These are phyloP conservation scores for Hyles lineata DNA, from an alignment of 2,888 invertebrate species.

Conservation along the genomic window DNA sequence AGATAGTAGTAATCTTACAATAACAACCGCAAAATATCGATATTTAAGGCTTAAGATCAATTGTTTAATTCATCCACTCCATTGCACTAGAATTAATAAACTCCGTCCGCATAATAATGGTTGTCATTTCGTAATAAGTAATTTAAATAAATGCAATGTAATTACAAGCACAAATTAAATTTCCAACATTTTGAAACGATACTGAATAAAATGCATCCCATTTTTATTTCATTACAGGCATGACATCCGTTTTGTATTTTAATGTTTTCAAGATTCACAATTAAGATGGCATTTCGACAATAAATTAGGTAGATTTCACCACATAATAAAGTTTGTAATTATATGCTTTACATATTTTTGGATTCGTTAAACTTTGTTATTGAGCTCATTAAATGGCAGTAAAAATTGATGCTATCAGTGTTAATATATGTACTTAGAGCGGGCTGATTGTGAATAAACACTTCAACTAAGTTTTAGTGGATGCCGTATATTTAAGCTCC, in stretches of 20 bases:
- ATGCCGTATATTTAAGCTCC: constrained; percentile 4
- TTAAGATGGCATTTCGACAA: constrained; percentile 47
- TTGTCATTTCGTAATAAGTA: constrained; percentile 45
- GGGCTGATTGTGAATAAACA: constrained; percentile 32
- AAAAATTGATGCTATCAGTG: constrained; percentile 54
- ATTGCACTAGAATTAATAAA: constrained; percentile 30
- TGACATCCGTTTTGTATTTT: constrained; percentile 45
- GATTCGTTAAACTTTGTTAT: constrained; percentile 60
- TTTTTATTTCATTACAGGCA: constrained; percentile 46
- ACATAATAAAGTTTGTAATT: constrained; percentile 59
- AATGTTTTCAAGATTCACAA: constrained; percentile 44
- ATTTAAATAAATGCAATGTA: constrained; percentile 64
- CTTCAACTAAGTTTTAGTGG: constrained; percentile 31
- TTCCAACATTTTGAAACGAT: constrained; percentile 49
- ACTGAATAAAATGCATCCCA: constrained; percentile 46
- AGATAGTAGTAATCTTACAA: not conserved
- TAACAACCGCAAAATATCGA: not conserved
- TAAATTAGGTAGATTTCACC: constrained; percentile 59
- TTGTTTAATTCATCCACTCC: constrained; percentile 34
- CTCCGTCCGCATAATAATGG: constrained; percentile 35
- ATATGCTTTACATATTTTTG: constrained; percentile 50
- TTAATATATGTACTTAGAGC: constrained; percentile 35
- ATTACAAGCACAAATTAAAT: constrained; percentile 63
- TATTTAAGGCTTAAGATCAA: too few relatives aligned
- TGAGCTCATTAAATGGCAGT: constrained; percentile 62